Evolutionary conservation across 1,140 invertebrate genomes (phyloP).

Genomic region (Eumaeus atala): DNA sequence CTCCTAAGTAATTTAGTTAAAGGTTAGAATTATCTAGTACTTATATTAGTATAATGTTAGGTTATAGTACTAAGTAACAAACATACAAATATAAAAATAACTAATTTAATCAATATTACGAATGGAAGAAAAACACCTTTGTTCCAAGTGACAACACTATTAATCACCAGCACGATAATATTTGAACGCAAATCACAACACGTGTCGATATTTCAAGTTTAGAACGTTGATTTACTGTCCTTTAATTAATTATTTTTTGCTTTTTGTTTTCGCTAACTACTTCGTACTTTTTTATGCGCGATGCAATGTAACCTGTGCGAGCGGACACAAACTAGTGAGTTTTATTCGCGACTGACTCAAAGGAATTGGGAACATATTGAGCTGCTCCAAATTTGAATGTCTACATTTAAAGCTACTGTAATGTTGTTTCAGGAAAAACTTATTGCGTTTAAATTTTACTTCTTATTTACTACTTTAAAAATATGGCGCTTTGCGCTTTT

Average conservation of each 20-base stretch:
- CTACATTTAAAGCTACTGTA: not conserved
- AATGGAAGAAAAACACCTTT: not conserved
- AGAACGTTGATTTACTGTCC: not conserved
- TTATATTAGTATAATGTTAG: no score
- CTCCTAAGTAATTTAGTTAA: no score
- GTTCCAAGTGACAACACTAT: slow-evolving; percentile 1
- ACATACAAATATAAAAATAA: no score
- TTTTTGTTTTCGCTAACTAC: not conserved
- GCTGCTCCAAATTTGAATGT: slow-evolving; percentile 14
- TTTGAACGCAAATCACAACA: slow-evolving; percentile 7
- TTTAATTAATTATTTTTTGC: slow-evolving; percentile 2
- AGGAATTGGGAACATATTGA: slow-evolving; percentile 20
- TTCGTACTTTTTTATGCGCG: slow-evolving; percentile 20
- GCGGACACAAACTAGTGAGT: slow-evolving; percentile 37
- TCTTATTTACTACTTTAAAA: no score
- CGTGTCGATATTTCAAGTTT: slow-evolving; percentile 9
- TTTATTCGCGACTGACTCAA: slow-evolving; percentile 30
- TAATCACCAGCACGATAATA: not conserved
- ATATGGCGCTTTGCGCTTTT: no score
- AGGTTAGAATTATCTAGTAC: no score
- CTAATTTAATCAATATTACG: no score
- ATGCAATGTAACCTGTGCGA: slow-evolving; percentile 30
- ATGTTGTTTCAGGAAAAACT: no score
- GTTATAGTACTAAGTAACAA: no score
- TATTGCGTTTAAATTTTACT: no score